Base-by-base conservation (phyloP, 2,888 invertebrate species). In the Trichopoda pennipes region DNA sequence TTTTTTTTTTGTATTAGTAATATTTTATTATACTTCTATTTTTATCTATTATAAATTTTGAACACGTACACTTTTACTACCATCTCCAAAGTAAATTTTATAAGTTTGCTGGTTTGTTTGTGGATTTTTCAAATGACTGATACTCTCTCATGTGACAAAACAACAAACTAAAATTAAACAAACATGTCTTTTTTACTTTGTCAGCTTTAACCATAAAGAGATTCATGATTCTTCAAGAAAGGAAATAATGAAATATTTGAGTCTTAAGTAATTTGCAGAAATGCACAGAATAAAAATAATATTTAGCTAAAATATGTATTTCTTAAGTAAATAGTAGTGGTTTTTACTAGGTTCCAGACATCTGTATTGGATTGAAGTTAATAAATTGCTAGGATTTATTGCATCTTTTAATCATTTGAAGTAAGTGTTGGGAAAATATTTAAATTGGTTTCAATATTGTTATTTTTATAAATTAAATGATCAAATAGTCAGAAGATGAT, bases 41-140 rank as follows among this genome's bases (percentile, higher is more conserved):
- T 78, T 53, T 70, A 69, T 64, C 70, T 73, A 60, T 60, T 73
- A 66, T 3, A 73, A 72, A 79, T 79, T 79, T 79, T 73, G 42
- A 73, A 38, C 78, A 79, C 78, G 78, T 79, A 79, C 72, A 44
- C 44, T 79, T 73, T 73, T 66, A 78, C 64, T 66, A 28, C 72
- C 78, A 72, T 78, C 64, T 32, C 42, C 51, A 56, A 56, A 77
- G 55, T 56, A 77, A 77, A 63, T 56, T 64, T 42, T 55, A 21
- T 66, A 32, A 28, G 38, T 61, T 55, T n/a, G 32, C 21, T 63
- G 53, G 56, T 42, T 55, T 23, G 21, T 61, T 28, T 28, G 12
- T 68, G 53, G 44, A n/a, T 56, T 56, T 12, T 56, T 12, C 4
- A 74, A 58, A 49, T 38, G 49, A 32, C 60, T 51, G 75, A 32